These are phyloP conservation scores for Chelmon rostratus DNA, from an alignment of 2,797 vertebrate genomes.

Conservation along the genomic window DNA sequence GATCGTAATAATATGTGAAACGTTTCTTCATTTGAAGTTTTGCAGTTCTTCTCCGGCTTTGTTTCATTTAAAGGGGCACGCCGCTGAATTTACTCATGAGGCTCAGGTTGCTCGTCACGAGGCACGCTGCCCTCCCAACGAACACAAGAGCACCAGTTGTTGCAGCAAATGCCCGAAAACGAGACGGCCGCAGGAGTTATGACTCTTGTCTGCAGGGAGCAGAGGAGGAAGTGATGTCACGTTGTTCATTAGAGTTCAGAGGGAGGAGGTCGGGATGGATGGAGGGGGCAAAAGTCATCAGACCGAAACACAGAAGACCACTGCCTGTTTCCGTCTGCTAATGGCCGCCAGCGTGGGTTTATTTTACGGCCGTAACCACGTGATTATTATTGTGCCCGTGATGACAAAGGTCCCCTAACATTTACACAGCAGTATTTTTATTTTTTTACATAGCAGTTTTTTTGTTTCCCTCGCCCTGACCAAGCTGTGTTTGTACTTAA, in stretches of 20 bases:
- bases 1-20: neutral
- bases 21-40: neutral
- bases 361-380: neutral
- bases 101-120: neutral
- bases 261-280: neutral
- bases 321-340: slow-evolving; percentile 11
- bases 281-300: neutral
- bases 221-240: neutral
- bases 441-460: fast-evolving
- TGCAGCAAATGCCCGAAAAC: slow-evolving; percentile 9
- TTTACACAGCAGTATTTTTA: neutral
- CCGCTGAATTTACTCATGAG: neutral
- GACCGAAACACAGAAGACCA: neutral
- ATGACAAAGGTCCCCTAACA: neutral
- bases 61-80: neutral
- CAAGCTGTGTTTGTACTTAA: no score
- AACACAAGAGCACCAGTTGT: neutral
- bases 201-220: neutral
- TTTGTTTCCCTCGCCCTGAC: neutral
- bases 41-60: neutral
- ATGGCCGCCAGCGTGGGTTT: neutral
- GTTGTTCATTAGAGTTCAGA: neutral
- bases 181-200: neutral
- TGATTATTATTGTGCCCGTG: slow-evolving; percentile 1
- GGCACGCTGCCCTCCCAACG: neutral